Conservation (phyloP, 2,113 vertebrate genomes). For the Phodopus roborovskii region DNA sequence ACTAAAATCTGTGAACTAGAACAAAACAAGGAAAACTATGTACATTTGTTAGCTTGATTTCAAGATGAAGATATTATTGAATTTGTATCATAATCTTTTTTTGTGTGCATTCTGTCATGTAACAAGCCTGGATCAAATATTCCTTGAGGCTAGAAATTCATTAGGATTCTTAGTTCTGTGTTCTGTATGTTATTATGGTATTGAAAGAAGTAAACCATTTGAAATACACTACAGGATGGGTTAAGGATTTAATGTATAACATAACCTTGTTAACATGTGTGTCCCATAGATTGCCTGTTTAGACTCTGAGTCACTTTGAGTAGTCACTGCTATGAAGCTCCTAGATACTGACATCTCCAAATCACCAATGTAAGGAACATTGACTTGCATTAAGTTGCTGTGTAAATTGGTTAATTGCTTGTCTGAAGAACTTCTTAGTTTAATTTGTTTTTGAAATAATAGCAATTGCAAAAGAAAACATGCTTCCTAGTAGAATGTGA, state of each 20-base stretch:
- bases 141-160: not conserved
- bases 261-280: not conserved
- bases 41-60: not conserved
- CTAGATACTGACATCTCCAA: conserved; percentile 64
- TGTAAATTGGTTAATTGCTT: conserved; percentile 76
- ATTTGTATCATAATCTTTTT: conserved; percentile 20
- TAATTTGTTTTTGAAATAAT: conserved; percentile 68
- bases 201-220: conserved; percentile 38
- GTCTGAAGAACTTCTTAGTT: conserved; percentile 67
- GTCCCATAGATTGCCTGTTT: conserved; percentile 38
- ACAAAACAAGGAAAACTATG: not conserved
- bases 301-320: conserved; percentile 52
- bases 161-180: not conserved
- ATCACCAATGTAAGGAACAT: conserved; percentile 70
- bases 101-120: not conserved
- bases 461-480: conserved; percentile 21
- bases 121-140: not conserved
- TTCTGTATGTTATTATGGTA: conserved; percentile 54
- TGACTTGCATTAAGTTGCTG: conserved; percentile 69
- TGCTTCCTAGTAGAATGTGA: conserved; percentile 60
- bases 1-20: conserved; percentile 16
- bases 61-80: not conserved
- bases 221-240: not conserved
- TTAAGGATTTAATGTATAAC: conserved; percentile 29
- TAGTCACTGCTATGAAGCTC: not conserved